Base-by-base conservation (phyloP, 2,113 vertebrate species). In the Columba janthina region DNA sequence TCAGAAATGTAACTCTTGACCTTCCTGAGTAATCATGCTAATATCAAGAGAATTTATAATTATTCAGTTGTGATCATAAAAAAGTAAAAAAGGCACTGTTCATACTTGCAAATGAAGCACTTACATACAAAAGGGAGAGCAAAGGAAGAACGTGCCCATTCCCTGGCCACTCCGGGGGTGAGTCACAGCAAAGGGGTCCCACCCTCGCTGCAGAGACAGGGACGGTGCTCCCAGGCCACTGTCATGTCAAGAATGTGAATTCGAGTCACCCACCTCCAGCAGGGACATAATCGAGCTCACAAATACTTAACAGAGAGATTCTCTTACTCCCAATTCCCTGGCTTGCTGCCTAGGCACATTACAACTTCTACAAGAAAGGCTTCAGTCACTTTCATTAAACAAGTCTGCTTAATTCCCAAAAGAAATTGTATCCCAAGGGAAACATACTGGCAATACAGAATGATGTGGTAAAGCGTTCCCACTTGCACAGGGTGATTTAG, bases 1-100 rank as follows among this genome's bases (percentile, higher is more conserved):
- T 82, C 2, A 0, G 85, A 92, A 90, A 81, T 89, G 61, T 76
- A 93, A 87, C 92, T 77, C 92, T 87, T 96, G 88, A 94, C 94
- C 95, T 95, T 89, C 84, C 91, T 70, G 84, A 89, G 77, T 82
- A 95, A 96, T 92, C 92, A 78, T 46, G 53, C 29, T 89, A 93
- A 90, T 90, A 94, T 76, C 73, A 78, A 75, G 40, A 88, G 61
- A 86, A 95, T 28, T 58, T 90, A 21, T 36, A 90, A 92, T 95
- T 93, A 80, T 60, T 89, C 76, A 31, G 21, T 75, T 64, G n/a
- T 42, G 76, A 87, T 44, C 42, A 44, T 44, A 44, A 44, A 44
- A 17, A 44, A 42, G 11, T 14, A 42, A 58, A 72, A 73, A 64
- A 54, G n/a, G 48, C 50, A 87, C 77, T 61, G 54, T 72, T 87